Evolutionary conservation across 2,888 invertebrate species (phyloP).

Genomic region (Limnephilus rhombicus): DNA sequence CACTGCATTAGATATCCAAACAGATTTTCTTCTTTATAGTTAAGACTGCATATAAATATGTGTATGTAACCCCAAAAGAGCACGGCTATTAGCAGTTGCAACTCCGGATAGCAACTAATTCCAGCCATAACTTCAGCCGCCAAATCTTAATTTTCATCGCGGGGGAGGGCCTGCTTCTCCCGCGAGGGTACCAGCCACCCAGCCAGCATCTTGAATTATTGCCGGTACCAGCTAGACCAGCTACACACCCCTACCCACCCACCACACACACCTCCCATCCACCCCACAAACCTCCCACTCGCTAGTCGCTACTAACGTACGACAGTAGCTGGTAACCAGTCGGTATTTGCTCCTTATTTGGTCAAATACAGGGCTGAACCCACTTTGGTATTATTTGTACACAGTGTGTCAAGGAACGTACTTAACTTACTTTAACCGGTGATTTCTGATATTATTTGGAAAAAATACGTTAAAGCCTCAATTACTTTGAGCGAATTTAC

Average conservation of each 20-base stretch:
- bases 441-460: too few relatives aligned
- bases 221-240: neutral
- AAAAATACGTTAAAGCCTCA: too few relatives aligned
- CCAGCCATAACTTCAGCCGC: conserved; percentile 47
- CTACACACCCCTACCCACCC: neutral
- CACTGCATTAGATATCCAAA: too few relatives aligned
- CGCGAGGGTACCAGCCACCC: neutral
- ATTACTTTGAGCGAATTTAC: too few relatives aligned
- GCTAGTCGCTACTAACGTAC: neutral
- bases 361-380: neutral
- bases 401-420: too few relatives aligned
- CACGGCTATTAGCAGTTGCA: conserved; percentile 32
- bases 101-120: conserved; percentile 53
- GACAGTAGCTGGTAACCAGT: neutral
- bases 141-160: conserved; percentile 51
- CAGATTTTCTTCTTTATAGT: too few relatives aligned
- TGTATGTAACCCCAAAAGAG: conserved; percentile 5
- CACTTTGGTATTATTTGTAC: neutral
- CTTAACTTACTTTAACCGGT: too few relatives aligned
- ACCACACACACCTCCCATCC: neutral
- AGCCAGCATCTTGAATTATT: conserved; percentile 39
- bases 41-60: neutral
- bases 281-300: neutral
- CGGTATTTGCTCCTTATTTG: neutral
- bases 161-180: neutral